Evolutionary conservation across 1,140 invertebrate genomes (phyloP), one percentile per base, ranked within the genome.

Genomic region (Drosophila subobscura): DNA sequence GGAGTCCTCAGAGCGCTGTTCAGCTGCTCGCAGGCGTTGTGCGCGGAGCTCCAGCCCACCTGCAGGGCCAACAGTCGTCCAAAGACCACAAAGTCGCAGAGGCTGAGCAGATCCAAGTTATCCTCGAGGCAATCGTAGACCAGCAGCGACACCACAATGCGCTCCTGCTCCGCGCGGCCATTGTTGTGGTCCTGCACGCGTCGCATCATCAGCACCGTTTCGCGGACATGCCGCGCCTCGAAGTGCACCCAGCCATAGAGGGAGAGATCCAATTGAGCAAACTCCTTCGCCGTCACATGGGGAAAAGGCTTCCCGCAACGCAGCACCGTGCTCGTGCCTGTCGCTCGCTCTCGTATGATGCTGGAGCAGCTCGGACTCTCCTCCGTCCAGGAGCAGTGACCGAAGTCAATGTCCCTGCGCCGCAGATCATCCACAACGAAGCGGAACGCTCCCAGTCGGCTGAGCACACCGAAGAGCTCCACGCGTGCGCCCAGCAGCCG

Each of bases 221-320:
- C 92, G 1, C 75, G 64, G 2, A 92, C 78, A 90, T 94, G 93
- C 51, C 94, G 92, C 0, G 10, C 94, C 94, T 95, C 95, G 91
- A 95, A 95, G 90, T 96, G 95, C 65, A 96, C 93, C 95, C 95
- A 96, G 12, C 91, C 92, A 65, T 95, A 95, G 5, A 58, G 25
- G 7, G 94, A 45, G 22, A 93, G 79, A 78, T 90, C 33, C 5
- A 95, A 45, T 44, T 92, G 77, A 14, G 44, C 8, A 79, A 96
- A 95, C 66, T 95, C 92, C 22, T 93, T 92, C 3, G 93, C 79
- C 1, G 81, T 92, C 4, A 95, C 75, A 89, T 95, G 94, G 1
- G 94, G 94, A 64, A 95, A 91, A 58, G 92, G 92, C 47, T 93
- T 92, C 89, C 93, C 93, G 7, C 93, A 92, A 79, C 95, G 94